A percentile compares a stretch with the other conserved stretches of the same genome.
Evolutionary conservation across 2,113 vertebrate species (phyloP).

Genomic region (Dromiciops gliroides): DNA sequence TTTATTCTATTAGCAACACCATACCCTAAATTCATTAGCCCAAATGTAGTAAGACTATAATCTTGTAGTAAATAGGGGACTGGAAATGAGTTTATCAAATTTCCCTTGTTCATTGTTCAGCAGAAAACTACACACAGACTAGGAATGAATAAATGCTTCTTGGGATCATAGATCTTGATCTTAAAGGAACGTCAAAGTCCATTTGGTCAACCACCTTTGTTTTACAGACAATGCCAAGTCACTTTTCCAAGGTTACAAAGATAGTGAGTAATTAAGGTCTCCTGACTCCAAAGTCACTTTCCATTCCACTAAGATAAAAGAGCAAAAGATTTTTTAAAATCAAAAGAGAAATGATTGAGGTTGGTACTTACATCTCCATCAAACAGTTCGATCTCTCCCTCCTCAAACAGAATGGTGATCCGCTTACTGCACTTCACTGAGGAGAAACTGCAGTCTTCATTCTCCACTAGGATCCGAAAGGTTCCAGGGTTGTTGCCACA

Average conservation of each 20-base stretch:
- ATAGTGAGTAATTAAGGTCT: not conserved
- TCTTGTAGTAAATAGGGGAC: not conserved
- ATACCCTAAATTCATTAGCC: not conserved
- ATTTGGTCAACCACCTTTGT: not conserved
- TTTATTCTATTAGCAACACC: not conserved
- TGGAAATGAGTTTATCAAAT: not conserved
- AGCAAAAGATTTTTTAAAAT: fast-evolving
- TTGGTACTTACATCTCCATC: slow-evolving; percentile 86
- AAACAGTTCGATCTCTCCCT: slow-evolving; percentile 90
- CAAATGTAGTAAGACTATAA: not conserved
- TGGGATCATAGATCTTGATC: not conserved
- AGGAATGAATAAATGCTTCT: not conserved
- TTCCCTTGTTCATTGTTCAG: not conserved
- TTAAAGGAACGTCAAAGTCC: not conserved
- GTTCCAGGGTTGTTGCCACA: slow-evolving; percentile 88
- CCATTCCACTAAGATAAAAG: not conserved
- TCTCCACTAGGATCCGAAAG: slow-evolving; percentile 93
- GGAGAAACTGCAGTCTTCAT: slow-evolving; percentile 90
- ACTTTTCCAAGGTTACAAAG: not conserved
- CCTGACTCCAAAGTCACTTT: not conserved
- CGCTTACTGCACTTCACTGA: slow-evolving; percentile 91
- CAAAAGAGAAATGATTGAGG: not conserved
- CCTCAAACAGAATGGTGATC: slow-evolving; percentile 88
- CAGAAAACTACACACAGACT: not conserved
- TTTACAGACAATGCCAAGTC: not conserved